Base-by-base conservation (phyloP, 23 tunicate genomes). In the Halocynthia aurantium region DNA sequence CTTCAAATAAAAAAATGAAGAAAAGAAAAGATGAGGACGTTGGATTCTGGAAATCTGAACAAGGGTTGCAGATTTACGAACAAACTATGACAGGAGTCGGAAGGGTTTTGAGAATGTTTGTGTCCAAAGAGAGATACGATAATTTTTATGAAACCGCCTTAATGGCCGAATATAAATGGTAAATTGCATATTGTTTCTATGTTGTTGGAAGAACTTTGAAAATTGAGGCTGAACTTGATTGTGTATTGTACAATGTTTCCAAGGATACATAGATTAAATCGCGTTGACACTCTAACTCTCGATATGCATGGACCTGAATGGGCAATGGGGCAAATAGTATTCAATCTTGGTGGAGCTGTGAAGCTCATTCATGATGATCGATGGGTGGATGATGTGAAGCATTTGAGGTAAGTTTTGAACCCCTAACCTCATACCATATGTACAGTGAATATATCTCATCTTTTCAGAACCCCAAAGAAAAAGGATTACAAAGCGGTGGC, bases 261-360 rank as follows among this genome's bases (percentile, higher is more conserved):
- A 31, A 31, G 44, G 44, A 31, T 31, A 31, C 44, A 31, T 31
- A 52, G 53, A 70, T 12, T 69, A 19, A 81, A 81, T 7, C 12
- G 52, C 6, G 62, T 53, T 62, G 73, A 82, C 52, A 73, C 62
- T 8, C 6, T 21, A 8, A 22, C 75, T n/a, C 52, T 62, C 6
- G 22, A 73, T 62, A 53, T 67, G 50, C 75, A 80, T 70, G 90
- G 90, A 6, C 81, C 83, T 8, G 92, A 86, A 65, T 86, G 92
- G 92, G 82, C 85, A 8, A 55, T 75, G 10, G 76, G 85, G 7
- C 52, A 61, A 10, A 13, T 83, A 8, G 79, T 83, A 7, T 80
- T 83, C 12, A 65, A 64, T 17, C 77, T 88, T 19, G 88, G 88
- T 57, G 95, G 95, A 9, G 88, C 95, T 19, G 50, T 88, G 5